Evolutionary conservation across 2,113 vertebrate species (phyloP).

Genomic region (Coracopsis vasa): DNA sequence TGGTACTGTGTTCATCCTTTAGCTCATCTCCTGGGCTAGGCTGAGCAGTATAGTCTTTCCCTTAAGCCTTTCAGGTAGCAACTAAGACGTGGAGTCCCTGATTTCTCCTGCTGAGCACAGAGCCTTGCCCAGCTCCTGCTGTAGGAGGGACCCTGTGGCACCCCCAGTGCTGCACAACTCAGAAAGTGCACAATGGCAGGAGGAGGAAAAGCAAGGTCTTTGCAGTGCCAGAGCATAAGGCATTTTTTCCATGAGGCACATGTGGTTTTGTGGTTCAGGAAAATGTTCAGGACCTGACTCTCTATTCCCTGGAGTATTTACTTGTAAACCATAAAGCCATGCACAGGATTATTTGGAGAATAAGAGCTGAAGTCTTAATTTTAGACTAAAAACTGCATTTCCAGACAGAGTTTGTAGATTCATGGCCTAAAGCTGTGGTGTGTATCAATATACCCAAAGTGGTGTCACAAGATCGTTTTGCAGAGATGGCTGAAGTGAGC

Average conservation of each 20-base stretch:
- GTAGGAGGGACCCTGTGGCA: accelerated
- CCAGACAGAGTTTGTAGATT: not conserved
- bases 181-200: not conserved
- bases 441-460: not conserved
- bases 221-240: not conserved
- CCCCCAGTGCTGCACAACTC: not conserved
- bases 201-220: not conserved
- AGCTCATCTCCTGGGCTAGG: not conserved
- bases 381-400: not conserved
- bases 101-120: not conserved
- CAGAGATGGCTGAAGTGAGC: not conserved
- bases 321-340: not conserved
- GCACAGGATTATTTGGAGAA: not conserved
- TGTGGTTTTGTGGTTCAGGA: slow-evolving; percentile 23
- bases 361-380: not conserved
- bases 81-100: not conserved
- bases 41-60: not conserved
- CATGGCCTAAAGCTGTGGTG: not conserved
- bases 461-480: not conserved
- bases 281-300: not conserved
- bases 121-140: not conserved
- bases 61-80: not conserved
- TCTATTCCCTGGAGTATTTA: not conserved
- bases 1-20: not conserved
- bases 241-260: slow-evolving; percentile 27